A percentile compares a stretch with the other conserved stretches of the same genome.
phyloP scores from a whole-genome alignment of 2,797 vertebrate genomes.

The Hemibagrus guttatus region DNA sequence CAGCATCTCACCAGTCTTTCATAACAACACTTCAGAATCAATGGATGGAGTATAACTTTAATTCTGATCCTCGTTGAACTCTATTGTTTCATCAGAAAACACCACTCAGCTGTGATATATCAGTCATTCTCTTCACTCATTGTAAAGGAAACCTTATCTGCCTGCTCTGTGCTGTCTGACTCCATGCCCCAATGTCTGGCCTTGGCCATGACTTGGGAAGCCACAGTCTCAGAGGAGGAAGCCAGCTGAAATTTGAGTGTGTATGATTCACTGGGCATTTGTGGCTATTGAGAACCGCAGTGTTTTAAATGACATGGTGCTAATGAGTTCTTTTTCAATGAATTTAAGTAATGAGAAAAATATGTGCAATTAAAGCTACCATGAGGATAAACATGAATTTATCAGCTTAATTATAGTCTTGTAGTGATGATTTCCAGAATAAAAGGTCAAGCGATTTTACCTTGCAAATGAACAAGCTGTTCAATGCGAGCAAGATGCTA shows the following conservation, averaged over 20 bases:
- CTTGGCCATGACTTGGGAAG: neutral
- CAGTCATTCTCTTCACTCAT: slow-evolving; percentile 16
- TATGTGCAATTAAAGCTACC: neutral
- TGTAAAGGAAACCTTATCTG: slow-evolving; percentile 37
- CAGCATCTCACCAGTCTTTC: neutral
- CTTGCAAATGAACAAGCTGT: neutral
- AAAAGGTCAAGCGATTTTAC: neutral
- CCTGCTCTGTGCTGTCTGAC: slow-evolving; percentile 16
- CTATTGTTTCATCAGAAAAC: slow-evolving; percentile 36
- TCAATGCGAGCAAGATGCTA: neutral
- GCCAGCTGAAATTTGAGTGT: slow-evolving; percentile 30
- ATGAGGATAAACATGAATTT: neutral
- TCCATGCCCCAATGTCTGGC: slow-evolving; percentile 35
- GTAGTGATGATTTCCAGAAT: neutral
- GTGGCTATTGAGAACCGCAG: slow-evolving; percentile 7
- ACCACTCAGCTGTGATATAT: slow-evolving; percentile 29
- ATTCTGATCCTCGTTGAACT: slow-evolving; percentile 46
- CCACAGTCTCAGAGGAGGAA: slow-evolving; percentile 20
- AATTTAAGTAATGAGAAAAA: neutral
- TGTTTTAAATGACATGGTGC: neutral
- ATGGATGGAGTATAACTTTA: slow-evolving; percentile 28
- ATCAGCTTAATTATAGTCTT: slow-evolving; percentile 3
- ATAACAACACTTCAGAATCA: slow-evolving; percentile 31
- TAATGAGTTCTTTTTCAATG: neutral
- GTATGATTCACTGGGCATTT: slow-evolving; percentile 15